Conservation (phyloP, 1,140 invertebrate species). For the Brachystomella parvula region DNA sequence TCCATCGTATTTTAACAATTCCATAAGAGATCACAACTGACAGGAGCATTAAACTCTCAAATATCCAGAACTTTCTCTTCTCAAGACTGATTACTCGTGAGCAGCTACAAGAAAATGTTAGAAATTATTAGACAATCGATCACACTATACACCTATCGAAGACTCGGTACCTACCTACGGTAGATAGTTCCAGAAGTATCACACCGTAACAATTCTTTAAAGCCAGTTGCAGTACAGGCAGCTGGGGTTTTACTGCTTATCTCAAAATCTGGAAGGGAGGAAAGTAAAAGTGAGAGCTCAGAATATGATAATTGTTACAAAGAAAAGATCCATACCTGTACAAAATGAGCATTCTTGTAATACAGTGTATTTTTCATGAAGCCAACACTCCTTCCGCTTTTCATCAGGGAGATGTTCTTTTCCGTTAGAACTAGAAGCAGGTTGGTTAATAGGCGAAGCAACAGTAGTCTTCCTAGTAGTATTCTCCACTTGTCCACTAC, state of each 20-base stretch:
- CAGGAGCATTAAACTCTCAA: constrained; percentile 64
- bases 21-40: constrained; percentile 54
- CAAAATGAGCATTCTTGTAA: constrained; percentile 70
- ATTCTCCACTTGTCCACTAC: background rate
- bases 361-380: constrained; percentile 58
- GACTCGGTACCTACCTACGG: constrained; percentile 48
- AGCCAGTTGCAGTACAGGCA: constrained; percentile 60
- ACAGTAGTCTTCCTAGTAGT: constrained; percentile 58
- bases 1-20: constrained; percentile 51
- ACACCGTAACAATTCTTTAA: constrained; percentile 61
- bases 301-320: background rate
- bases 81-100: constrained; percentile 40
- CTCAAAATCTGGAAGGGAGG: constrained; percentile 54
- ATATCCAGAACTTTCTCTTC: constrained; percentile 67
- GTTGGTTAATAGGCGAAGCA: constrained; percentile 38
- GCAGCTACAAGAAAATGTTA: constrained; percentile 42
- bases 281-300: constrained; percentile 25
- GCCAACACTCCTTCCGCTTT: constrained; percentile 48
- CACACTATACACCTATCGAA: background rate
- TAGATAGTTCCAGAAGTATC: constrained; percentile 59
- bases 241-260: constrained; percentile 60
- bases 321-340: constrained; percentile 48
- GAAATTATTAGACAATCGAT: constrained; percentile 18
- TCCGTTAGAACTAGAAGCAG: background rate
- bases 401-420: constrained; percentile 35